Percentiles rank a stretch among this genome's conserved stretches.
These are phyloP conservation scores for Diarsia dahlii DNA, from an alignment of 2,888 invertebrate species.

Conservation along the genomic window DNA sequence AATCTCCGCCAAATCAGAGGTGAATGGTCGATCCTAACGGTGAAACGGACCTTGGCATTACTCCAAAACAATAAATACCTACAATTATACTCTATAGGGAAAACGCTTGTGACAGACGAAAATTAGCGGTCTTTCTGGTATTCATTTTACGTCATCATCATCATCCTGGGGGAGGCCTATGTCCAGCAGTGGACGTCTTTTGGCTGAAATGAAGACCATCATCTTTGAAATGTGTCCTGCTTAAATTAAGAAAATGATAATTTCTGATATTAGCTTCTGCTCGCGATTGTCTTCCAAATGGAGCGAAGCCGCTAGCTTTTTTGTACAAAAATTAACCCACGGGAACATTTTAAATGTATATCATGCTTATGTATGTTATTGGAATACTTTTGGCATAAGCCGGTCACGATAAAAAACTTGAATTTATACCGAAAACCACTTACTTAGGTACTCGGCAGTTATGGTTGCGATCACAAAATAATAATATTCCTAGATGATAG, in stretches of 20 bases:
- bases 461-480: neutral
- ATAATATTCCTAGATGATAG: neutral
- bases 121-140: neutral
- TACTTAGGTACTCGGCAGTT: neutral
- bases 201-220: neutral
- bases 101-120: conserved; percentile 9
- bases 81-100: conserved; percentile 17
- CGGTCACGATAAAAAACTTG: neutral
- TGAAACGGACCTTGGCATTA: conserved; percentile 38
- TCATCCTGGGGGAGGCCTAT: too few relatives aligned
- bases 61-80: conserved; percentile 36
- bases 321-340: too few relatives aligned
- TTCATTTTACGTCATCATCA: conserved; percentile 7
- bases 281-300: too few relatives aligned
- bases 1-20: conserved; percentile 43
- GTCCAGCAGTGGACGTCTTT: too few relatives aligned
- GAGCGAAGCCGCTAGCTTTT: too few relatives aligned
- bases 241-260: neutral
- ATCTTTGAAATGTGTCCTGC: conserved; percentile 1
- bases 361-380: too few relatives aligned
- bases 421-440: neutral
- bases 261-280: too few relatives aligned
- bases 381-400: neutral
- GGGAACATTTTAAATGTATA: too few relatives aligned
- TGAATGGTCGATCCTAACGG: conserved; percentile 45